Base-by-base conservation (phyloP, 2,797 vertebrate species). In the Halcyon leucocephala region DNA sequence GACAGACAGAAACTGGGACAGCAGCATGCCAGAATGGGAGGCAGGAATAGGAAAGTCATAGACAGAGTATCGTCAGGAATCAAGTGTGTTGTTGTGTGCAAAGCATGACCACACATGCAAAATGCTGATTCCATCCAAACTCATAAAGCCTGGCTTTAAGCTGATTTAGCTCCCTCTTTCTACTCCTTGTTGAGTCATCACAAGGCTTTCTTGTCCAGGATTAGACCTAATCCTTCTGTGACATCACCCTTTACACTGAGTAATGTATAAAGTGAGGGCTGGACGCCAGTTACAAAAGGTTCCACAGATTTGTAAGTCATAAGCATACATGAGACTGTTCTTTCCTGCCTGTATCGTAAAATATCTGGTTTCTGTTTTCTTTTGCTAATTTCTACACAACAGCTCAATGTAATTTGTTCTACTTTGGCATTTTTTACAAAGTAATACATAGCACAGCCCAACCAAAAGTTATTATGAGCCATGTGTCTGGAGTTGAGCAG, bases 101-200 rank as follows among this genome's bases (percentile, higher is more conserved):
- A 83, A 96, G 61, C 86, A 89, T 62, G 78, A 85, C 29, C 80
- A 90, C 79, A 86, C 49, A 71, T 8, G 64, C 85, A 86, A 89
- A 96, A 92, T 97, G 98, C 98, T 99, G 98, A 99, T 97, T 97
- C 90, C 96, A 98, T 97, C 95, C 97, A 97, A 95, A 97, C 96
- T 90, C 96, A 94, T 92, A 96, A 95, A 97, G 89, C 97, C 97
- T 97, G 96, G 82, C 44, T 95, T 96, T 95, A 91, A 93, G 98
- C 98, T 99, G 98, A 98, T 97, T 98, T 98, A 98, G 98, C 98
- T 98, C 54, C 64, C 73, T 95, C 92, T 97, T 94, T 97, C 94
- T 79, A 57, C 66, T 90, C 83, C 61, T 92, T 97, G 97, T 94
- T 97, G 96, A 98, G 90, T 98, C 98, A 98, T 97, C 97, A 96